Base-by-base conservation (phyloP, 2,113 vertebrate species). In the Ammospiza caudacuta region DNA sequence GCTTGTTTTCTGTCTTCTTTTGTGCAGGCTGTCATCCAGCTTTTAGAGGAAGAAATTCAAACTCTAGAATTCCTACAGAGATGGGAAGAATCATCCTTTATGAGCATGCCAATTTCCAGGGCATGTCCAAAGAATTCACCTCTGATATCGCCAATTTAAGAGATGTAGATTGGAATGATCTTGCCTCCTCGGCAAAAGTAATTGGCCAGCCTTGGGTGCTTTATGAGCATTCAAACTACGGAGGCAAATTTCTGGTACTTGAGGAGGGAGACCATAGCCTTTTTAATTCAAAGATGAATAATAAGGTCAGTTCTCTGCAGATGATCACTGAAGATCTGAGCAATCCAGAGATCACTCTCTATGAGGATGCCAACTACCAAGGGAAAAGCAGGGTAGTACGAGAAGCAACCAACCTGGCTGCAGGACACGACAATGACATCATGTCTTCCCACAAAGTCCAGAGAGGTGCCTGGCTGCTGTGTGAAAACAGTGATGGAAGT, bases 41-140 rank as follows among this genome's bases (percentile, higher is more conserved):
- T 88, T 24, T 59, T 61, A 6, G 9, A 77, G 29, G 3, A 16
- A 87, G 59, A 49, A 62, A 57, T 58, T 14, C 0, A 2, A 58
- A 25, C 29, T 13, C 43, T 9, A 14, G 17, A 54, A 78, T 17
- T 28, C 17, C 43, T 52, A 0, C 51, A 12, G 35, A 86, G 57
- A 96, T 94, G 95, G 94, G 90, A 31, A 96, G 76, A 76, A 94
- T 94, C 27, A 90, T 88, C 7, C 4, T 93, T 73, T 96, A 93
- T 16, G 89, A 96, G 28, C 75, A 10, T 15, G 4, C 9, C 44
- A 29, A 88, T 41, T 95, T 96, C 83, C 61, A 92, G 69, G 96
- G 94, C 4, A 19, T 90, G 79, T 62, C 69, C 79, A 93, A 1
- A 74, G 88, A 95, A 39, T 70, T 96, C 75, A 88, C 24, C 13